These are phyloP conservation scores for Dasyprocta punctata DNA, from an alignment of 2,113 vertebrate species.

Conservation along the genomic window DNA sequence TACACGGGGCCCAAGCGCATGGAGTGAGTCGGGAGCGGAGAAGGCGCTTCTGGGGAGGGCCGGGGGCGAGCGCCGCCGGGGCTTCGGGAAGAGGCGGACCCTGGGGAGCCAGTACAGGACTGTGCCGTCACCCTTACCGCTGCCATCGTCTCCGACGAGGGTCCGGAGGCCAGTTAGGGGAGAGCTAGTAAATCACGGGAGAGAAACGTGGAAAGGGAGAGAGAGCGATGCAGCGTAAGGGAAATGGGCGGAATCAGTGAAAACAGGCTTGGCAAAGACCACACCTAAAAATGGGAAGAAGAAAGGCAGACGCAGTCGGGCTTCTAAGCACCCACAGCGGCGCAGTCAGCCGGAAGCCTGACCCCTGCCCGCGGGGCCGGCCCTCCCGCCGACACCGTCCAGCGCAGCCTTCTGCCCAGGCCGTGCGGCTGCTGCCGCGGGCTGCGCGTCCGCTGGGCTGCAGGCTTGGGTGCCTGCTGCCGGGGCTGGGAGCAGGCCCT, in stretches of 20 bases:
- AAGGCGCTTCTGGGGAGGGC: too few species aligned
- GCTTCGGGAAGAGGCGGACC: neutral
- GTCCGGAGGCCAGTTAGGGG: neutral
- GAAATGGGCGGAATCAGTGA: neutral
- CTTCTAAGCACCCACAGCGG: neutral
- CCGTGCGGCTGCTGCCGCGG: neutral
- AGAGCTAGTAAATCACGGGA: neutral
- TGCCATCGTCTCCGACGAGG: neutral
- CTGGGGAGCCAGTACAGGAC: accelerated
- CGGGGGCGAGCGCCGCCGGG: too few species aligned
- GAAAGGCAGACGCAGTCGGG: too few species aligned
- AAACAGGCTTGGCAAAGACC: neutral
- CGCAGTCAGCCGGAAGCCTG: too few species aligned
- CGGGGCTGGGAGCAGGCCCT: too few species aligned
- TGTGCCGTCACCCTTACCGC: neutral
- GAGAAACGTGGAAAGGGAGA: neutral
- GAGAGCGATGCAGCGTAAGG: too few species aligned
- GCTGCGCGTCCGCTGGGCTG: too few species aligned
- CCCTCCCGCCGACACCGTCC: too few species aligned
- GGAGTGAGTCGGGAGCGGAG: slow-evolving; percentile 91
- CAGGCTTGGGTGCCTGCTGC: neutral
- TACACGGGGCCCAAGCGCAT: slow-evolving; percentile 91
- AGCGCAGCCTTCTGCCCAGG: neutral
- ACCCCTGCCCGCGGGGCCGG: too few species aligned
- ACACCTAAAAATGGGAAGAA: neutral